Evolutionary conservation across 2,113 vertebrate genomes (phyloP), one percentile per base, ranked within the genome.

Genomic region (Galeopterus variegatus): DNA sequence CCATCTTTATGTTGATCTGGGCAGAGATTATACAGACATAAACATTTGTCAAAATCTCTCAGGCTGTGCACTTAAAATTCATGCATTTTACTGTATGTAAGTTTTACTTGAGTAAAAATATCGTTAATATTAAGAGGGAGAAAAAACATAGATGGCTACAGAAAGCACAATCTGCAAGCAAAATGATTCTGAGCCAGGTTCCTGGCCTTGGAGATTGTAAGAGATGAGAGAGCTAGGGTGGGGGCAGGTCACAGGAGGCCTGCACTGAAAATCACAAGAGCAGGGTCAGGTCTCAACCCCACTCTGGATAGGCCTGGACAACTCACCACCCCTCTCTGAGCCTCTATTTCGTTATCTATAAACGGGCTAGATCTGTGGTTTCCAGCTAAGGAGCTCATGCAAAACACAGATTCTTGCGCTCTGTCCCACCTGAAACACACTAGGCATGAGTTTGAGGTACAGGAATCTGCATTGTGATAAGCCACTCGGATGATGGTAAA

Each of bases 401-500:
- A 58, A 75, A 75, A 79, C 9, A 9, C 17, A 89, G n/a, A 41
- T 21, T 72, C 45, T 4, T 17, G 67, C 70, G 10, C 33, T 89
- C 69, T 14, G n/a, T 75, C 13, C 4, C 48, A 62, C 11, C 77
- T 56, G 23, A 77, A 28, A 54, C 36, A 45, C 41, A 93, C 14
- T n/a, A 1, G 5, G 11, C n/a, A 2, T 67, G 56, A 33, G 54
- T 76, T 26, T 81, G 6, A 60, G 73, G 41, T 24, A 77, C 0
- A 28, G 19, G 67, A 88, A 76, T 36, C 13, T 90, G 83, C 48
- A 33, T 65, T 90, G 76, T 94, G 56, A 65, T 73, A 69, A 79
- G 76, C 28, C 85, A 80, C 41, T 73, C 91, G 65, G 48, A 67
- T 52, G n/a, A 72, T 0, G 13, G 9, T 45, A 31, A 79, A 79